Base-by-base conservation (phyloP, 2,797 vertebrate species). In the Labroides dimidiatus region DNA sequence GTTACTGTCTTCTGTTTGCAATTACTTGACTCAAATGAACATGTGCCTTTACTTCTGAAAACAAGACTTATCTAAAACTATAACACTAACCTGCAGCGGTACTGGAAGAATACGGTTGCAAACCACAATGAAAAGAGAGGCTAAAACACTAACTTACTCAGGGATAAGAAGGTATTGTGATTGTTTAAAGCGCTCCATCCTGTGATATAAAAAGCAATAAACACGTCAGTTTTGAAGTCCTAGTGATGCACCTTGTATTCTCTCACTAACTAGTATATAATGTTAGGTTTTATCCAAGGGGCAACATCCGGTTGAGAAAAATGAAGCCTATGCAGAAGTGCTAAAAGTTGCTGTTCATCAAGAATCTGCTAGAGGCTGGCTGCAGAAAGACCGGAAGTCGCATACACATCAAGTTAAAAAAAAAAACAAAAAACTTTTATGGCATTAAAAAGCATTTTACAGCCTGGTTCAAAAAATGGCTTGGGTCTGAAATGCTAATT, bases 11-110 rank as follows among this genome's bases (percentile, higher is more conserved):
- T 43, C 21, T 23, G 14, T 47, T 45, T 3, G 60, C 11, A 39
- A 2, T 12, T 11, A 56, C 53, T 59, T 64, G 53, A 72, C 66
- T 70, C 49, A 6, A 77, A 78, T 63, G 80, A 74, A 53, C 33
- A 39, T 43, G 83, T 84, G 85, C 85, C 86, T 85, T 7, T 11
- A 55, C 8, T 60, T 72, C 57, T 53, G 21, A 69, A 68, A 51
- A 48, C 4, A 15, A 16, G 47, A 48, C 14, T 48, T 42, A 42
- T 15, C 6, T 44, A 19, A 1, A 0, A 61, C 27, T 48, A 53
- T 54, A 47, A 15, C 30, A 27, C 45, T 37, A 55, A 16, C 27
- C 55, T 3, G n/a, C 36, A 42, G 36, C 0, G 71, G 65, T 51
- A 50, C 49, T 27, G 8, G 10, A 57, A 37, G 6, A 57, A 50